phyloP scores from a whole-genome alignment of 2,113 vertebrate genomes.

The Neopipo cinnamomea region DNA sequence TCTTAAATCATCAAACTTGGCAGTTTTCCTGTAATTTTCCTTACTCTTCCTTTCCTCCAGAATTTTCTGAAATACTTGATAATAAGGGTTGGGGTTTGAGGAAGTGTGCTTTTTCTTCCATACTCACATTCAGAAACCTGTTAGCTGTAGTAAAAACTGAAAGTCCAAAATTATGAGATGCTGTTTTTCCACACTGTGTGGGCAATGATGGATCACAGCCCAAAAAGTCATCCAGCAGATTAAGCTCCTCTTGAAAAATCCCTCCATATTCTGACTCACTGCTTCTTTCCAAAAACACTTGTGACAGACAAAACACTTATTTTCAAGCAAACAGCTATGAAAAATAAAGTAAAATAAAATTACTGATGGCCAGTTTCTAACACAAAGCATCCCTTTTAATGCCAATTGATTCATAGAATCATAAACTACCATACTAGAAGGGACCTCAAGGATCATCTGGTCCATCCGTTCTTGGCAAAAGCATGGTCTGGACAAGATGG shows the following conservation, averaged over 20 bases:
- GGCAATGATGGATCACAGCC: neutral
- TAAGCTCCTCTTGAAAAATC: neutral
- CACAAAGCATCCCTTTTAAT: neutral
- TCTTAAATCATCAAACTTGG: neutral
- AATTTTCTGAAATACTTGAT: neutral
- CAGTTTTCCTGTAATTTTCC: neutral
- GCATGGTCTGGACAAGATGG: neutral
- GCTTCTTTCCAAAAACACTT: neutral
- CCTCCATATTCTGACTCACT: neutral
- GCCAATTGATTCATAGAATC: neutral
- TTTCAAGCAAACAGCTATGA: neutral
- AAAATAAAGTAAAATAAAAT: neutral
- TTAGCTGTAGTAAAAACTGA: neutral
- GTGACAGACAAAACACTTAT: neutral
- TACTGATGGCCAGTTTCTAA: neutral
- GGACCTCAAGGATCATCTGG: neutral
- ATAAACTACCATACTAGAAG: neutral
- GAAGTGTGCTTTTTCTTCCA: neutral
- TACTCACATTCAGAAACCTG: neutral
- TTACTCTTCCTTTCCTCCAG: neutral
- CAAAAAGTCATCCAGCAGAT: neutral
- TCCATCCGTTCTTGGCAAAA: neutral
- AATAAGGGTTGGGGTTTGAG: neutral
- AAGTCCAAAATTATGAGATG: neutral
- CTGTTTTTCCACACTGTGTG: neutral